Base-by-base conservation (phyloP, 2,888 invertebrate genomes). In the Ariolimax columbianus region DNA sequence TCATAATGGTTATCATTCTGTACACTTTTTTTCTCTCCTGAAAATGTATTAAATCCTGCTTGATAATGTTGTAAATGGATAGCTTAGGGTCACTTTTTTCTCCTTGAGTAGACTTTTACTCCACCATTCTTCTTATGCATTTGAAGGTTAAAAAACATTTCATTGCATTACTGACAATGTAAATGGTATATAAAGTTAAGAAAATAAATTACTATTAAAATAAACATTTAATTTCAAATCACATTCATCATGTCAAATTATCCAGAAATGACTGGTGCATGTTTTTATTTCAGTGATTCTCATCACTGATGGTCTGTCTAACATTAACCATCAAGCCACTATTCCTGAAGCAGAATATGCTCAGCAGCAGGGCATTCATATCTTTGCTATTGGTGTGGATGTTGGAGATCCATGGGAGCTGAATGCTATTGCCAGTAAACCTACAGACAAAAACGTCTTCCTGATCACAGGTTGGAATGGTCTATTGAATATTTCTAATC, bases 281-380 rank as follows among this genome's bases (percentile, higher is more conserved):
- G 79, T 78, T 47, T 2, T 66, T 26, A 14, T 87, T 88, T 14
- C 89, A 92, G 92, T 91, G 19, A 85, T 92, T 47, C 81, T 92
- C 0, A 88, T 93, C 17, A 92, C 93, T 0, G 93, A 93, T 87
- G 93, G 93, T 23, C 86, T 89, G 59, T 93, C 93, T 0, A 93
- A 93, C 78, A 88, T 93, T 47, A 88, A 91, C 70, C 86, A 88
- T 0, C 90, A 91, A 79, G 83, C 89, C 55, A 93, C 92, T 0
- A 84, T 93, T 30, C 89, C 90, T 0, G 91, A 91, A 77, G 92
- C 92, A 2, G 81, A 88, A 4, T 82, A 82, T 7, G 87, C 90
- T 26, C 91, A 90, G 84, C 86, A 89, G 14, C 59, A 83, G 55
- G 92, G 91, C 59, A 91, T 91, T 63, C 92, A 91, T 72, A 84